Percentiles rank a stretch among this genome's conserved stretches.
Conservation (phyloP, 2,797 vertebrate species). For the Garrulus glandarius region DNA sequence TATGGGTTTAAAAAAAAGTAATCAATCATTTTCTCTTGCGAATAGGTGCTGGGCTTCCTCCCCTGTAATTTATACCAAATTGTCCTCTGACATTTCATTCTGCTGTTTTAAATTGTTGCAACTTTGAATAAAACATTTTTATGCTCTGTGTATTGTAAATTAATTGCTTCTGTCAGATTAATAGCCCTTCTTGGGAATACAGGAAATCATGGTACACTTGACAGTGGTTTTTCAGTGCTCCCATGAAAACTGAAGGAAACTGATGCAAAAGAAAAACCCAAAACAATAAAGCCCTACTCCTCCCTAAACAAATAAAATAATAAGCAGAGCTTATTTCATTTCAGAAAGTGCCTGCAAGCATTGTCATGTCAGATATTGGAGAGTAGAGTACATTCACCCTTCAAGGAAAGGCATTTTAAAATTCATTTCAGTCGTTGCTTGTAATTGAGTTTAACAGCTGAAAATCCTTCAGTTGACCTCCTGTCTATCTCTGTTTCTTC, state of each 20-base stretch:
- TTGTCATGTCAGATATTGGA: constrained; percentile 22
- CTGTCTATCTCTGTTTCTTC: constrained; percentile 61
- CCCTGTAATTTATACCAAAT: not conserved
- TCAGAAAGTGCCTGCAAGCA: not conserved
- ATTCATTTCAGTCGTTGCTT: constrained; percentile 66
- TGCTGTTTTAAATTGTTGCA: constrained; percentile 4
- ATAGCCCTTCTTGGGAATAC: not conserved
- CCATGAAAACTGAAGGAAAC: not conserved
- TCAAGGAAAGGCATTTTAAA: constrained; percentile 65
- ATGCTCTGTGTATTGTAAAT: constrained; percentile 26
- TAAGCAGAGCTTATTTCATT: constrained; percentile 2
- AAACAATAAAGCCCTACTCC: not conserved
- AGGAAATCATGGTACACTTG: not conserved
- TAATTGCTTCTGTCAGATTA: constrained; percentile 48
- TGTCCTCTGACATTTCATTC: constrained; percentile 16
- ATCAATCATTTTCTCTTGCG: not conserved
- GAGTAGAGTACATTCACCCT: constrained; percentile 7
- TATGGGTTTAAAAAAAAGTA: not conserved
- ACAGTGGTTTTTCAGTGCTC: not conserved
- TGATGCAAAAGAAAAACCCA: not conserved
- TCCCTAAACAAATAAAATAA: not conserved
- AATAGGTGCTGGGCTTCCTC: not conserved
- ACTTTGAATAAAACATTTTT: constrained; percentile 53
- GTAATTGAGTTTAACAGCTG: constrained; percentile 71
- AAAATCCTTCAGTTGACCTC: constrained; percentile 75